phyloP scores from a whole-genome alignment of 2,888 invertebrate genomes.

The Apamea crenata region DNA sequence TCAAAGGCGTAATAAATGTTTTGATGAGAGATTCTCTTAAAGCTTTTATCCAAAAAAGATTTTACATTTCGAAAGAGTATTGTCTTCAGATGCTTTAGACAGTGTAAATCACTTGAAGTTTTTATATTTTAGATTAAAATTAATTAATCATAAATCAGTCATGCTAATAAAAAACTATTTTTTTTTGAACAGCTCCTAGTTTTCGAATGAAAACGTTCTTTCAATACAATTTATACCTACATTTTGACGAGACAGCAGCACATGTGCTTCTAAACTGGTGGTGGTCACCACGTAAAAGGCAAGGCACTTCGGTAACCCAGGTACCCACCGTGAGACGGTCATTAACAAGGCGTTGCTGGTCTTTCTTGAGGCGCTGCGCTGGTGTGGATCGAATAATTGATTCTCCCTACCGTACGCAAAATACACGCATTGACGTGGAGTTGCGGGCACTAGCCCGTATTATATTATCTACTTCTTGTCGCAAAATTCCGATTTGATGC shows the following conservation, averaged over 20 bases:
- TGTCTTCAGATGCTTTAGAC: conserved; percentile 49
- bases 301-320: background rate
- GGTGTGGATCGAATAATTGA: background rate
- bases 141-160: conserved; percentile 43
- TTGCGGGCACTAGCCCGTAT: background rate
- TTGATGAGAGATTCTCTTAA: conserved; percentile 68
- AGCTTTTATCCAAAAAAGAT: conserved; percentile 63
- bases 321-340: background rate
- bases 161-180: conserved; percentile 17
- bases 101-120: conserved; percentile 29
- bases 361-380: background rate
- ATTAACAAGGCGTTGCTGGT: background rate
- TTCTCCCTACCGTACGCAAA: background rate
- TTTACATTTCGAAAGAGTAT: conserved; percentile 56
- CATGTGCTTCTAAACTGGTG: background rate
- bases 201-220: background rate
- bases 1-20: conserved; percentile 70
- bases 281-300: background rate
- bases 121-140: conserved; percentile 21
- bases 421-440: background rate
- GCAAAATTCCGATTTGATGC: background rate
- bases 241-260: background rate
- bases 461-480: background rate
- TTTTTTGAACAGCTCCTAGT: background rate
- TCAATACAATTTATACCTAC: background rate